Evolutionary conservation across 2,888 invertebrate species (phyloP), one percentile per base, ranked within the genome.

Genomic region (Plutella xylostella): DNA sequence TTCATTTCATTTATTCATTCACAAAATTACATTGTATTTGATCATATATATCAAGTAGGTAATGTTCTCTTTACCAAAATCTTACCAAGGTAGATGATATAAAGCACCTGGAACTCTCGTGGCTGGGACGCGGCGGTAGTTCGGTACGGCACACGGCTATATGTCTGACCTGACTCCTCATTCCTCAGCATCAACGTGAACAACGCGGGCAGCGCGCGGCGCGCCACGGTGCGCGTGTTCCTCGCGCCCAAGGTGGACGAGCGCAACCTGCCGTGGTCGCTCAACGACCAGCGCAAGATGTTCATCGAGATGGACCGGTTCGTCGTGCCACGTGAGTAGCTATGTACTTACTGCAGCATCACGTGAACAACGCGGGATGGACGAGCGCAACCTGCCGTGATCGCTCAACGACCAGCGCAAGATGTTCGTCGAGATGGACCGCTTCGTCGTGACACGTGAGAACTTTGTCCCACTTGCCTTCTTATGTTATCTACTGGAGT

Each of bases 281-380:
- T 89, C 54, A 68, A 85, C 4, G 89, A 90, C 46, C 91, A 92
- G 54, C 87, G 89, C 53, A 78, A 85, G 53, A 79, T 91, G 64
- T 89, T 91, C 72, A 85, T 91, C 42, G 92, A 92, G 63, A 80
- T 92, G 86, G 92, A 92, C 69, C 88, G 89, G 69, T 92, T 92
- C 57, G 83, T 86, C n/a, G 78, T 84, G 0, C 75, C 72, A 46
- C 65, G 92, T 92, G 77, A 87, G 89, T 74, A 28, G 11, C 28
- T 28, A 4, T 7, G n/a, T n/a, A n/a, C n/a, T n/a, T n/a, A n/a
- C n/a, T n/a, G n/a, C n/a, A n/a, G n/a, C n/a, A n/a, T n/a, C n/a
- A n/a, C n/a, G n/a, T n/a, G n/a, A n/a, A n/a, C n/a, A n/a, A n/a
- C n/a, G n/a, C 34, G 88, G 88, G 60, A 69, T 76, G 45, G 91